phyloP scores from a whole-genome alignment of 2,888 invertebrate species.

The Mythimna pallens region DNA sequence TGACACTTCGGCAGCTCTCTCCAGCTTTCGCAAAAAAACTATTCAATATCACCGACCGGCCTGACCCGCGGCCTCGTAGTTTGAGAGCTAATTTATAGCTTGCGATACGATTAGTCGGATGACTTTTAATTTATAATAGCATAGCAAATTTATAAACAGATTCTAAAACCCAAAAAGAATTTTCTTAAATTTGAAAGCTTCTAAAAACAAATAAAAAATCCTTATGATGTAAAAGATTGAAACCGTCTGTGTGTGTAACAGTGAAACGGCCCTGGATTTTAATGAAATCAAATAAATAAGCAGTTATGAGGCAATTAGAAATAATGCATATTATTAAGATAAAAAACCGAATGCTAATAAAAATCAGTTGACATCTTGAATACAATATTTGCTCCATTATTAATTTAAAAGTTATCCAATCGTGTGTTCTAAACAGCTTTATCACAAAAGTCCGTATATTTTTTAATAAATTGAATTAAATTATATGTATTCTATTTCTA shows the following conservation, averaged over 20 bases:
- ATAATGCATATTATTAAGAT: background rate
- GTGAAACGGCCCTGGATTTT: background rate
- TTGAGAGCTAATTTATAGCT: slow-evolving; percentile 21
- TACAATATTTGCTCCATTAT: background rate
- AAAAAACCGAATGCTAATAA: background rate
- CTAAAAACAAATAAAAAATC: too few relatives aligned
- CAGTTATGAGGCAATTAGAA: background rate
- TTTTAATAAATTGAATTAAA: slow-evolving; percentile 68
- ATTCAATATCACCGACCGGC: slow-evolving; percentile 49
- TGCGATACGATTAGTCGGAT: slow-evolving; percentile 47
- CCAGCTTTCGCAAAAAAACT: slow-evolving; percentile 63
- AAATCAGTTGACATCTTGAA: background rate
- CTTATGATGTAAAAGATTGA: too few relatives aligned
- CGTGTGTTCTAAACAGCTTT: slow-evolving; percentile 40
- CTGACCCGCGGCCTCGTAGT: slow-evolving; percentile 49
- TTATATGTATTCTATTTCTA: slow-evolving; percentile 54
- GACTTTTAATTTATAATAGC: too few relatives aligned
- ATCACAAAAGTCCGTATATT: slow-evolving; percentile 33
- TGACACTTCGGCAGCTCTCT: slow-evolving; percentile 50
- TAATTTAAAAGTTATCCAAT: slow-evolving; percentile 11
- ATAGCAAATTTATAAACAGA: background rate
- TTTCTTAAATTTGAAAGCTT: too few relatives aligned
- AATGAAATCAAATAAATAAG: background rate
- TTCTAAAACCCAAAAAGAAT: too few relatives aligned
- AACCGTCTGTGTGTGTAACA: too few relatives aligned